Evolutionary conservation across 2,797 vertebrate species (phyloP).

Genomic region (Characodon lateralis): DNA sequence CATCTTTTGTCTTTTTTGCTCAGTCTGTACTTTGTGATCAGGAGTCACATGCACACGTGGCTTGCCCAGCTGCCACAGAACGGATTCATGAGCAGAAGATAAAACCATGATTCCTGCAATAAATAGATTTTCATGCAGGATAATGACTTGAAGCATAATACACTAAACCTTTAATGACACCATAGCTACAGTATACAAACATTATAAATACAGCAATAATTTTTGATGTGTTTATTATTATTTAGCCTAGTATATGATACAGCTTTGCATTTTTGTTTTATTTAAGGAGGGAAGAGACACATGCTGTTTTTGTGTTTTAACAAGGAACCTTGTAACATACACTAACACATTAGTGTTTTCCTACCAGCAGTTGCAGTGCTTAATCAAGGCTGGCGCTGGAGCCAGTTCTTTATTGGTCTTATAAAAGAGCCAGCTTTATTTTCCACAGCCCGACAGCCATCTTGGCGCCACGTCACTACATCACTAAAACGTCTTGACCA

Average conservation of each 20-base stretch:
- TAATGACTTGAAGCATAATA: neutral
- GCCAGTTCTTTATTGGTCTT: neutral
- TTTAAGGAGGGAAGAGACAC: neutral
- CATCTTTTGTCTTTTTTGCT: neutral
- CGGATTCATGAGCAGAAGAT: neutral
- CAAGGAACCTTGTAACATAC: neutral
- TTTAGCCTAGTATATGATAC: neutral
- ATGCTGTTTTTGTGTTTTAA: neutral
- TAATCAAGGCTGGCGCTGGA: neutral
- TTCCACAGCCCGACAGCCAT: neutral
- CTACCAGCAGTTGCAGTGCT: neutral
- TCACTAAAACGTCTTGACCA: neutral
- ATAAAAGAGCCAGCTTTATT: neutral
- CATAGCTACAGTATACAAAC: neutral
- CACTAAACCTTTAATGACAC: neutral
- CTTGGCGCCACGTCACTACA: neutral
- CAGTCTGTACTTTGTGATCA: neutral
- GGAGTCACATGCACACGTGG: neutral
- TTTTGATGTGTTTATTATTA: neutral
- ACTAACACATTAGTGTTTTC: neutral
- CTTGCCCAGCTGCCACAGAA: neutral
- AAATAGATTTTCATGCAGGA: neutral
- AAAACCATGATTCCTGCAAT: neutral
- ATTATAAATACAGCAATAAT: neutral
- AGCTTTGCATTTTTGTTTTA: neutral